phyloP scores from a whole-genome alignment of 2,797 vertebrate species.

The Sebastes steindachneri region DNA sequence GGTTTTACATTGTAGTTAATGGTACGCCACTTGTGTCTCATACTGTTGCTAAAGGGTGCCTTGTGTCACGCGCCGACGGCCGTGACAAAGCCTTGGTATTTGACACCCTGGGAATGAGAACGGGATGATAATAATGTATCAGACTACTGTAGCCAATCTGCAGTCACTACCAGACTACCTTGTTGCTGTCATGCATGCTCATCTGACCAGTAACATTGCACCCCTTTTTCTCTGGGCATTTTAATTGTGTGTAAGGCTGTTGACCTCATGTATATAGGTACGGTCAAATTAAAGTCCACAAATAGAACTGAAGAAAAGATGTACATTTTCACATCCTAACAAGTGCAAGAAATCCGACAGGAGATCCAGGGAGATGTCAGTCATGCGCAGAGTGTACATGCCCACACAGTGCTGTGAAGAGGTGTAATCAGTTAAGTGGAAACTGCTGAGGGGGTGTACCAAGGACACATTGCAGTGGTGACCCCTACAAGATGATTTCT shows the following conservation, averaged over 20 bases:
- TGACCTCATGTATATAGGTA: background rate
- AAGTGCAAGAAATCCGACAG: background rate
- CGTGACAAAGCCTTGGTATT: too few species aligned
- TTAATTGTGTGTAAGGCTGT: background rate
- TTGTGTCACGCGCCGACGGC: too few species aligned
- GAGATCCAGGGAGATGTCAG: background rate
- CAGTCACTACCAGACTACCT: background rate
- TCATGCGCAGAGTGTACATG: background rate
- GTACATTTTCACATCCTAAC: background rate
- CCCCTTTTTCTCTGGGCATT: background rate
- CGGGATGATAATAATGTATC: background rate
- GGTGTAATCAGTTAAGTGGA: slow-evolving; percentile 2
- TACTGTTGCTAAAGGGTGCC: too few species aligned
- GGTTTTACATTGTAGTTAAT: too few species aligned
- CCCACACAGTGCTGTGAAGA: background rate
- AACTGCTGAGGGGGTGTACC: background rate
- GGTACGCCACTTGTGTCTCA: too few species aligned
- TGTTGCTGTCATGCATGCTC: too few species aligned
- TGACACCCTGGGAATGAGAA: too few species aligned
- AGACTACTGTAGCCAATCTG: background rate
- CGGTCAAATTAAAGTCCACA: background rate
- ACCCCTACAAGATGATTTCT: background rate
- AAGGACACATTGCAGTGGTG: background rate
- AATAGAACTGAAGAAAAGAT: background rate
- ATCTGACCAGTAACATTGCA: background rate